phyloP scores from a whole-genome alignment of 1,140 invertebrate species.

The Periplaneta americana region DNA sequence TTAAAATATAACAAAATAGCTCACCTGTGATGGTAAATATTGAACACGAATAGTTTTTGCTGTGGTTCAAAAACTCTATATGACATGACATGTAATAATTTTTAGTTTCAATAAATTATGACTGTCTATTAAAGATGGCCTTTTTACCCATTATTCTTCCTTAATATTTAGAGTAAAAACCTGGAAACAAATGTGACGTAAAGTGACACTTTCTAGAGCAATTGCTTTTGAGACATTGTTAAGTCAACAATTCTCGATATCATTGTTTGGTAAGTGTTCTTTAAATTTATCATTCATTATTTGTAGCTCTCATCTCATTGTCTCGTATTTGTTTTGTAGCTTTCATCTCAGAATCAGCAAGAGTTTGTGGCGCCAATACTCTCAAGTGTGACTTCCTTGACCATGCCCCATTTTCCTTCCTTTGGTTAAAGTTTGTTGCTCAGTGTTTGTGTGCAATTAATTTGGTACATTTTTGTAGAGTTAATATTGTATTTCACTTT shows the following conservation, averaged over 20 bases:
- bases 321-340: too few relatives aligned
- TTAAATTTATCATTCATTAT: background rate
- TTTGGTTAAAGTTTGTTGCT: too few relatives aligned
- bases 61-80: background rate
- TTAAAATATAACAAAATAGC: background rate
- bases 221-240: too few relatives aligned
- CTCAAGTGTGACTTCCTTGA: too few relatives aligned
- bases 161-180: background rate
- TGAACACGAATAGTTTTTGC: background rate
- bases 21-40: background rate
- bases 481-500: too few relatives aligned
- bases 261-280: background rate
- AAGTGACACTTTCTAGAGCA: too few relatives aligned
- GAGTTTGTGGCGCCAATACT: too few relatives aligned
- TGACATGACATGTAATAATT: background rate
- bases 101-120: background rate
- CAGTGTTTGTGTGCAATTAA: too few relatives aligned
- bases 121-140: background rate
- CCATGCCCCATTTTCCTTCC: too few relatives aligned
- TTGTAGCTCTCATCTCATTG: background rate
- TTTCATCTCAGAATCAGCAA: background rate
- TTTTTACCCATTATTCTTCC: background rate
- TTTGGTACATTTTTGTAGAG: too few relatives aligned
- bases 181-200: too few relatives aligned
- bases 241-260: too few relatives aligned